A percentile compares a stretch with the other conserved stretches of the same genome.
Evolutionary conservation across 1,140 invertebrate species (phyloP).

Genomic region (Battus philenor): DNA sequence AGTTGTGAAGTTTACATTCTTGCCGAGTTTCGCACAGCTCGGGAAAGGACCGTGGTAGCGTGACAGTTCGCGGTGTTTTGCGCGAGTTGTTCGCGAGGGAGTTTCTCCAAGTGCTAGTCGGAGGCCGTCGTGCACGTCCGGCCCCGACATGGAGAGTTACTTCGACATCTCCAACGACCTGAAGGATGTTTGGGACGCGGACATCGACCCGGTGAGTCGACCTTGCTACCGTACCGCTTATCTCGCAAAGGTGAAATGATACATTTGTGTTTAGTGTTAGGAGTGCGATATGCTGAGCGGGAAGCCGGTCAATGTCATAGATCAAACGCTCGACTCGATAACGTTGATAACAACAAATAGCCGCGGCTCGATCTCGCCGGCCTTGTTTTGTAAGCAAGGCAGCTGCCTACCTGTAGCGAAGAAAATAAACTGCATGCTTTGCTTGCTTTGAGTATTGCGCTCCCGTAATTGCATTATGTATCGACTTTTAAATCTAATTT

Average conservation of each 20-base stretch:
- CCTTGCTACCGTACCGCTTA: constrained; percentile 47
- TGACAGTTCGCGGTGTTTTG: constrained; percentile 60
- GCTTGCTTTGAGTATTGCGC: constrained; percentile 23
- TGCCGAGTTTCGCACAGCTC: constrained; percentile 48
- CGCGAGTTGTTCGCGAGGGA: constrained; percentile 43
- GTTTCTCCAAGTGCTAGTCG: constrained; percentile 45
- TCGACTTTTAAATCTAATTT: constrained; percentile 4
- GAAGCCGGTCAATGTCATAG: constrained; percentile 18
- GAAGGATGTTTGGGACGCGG: constrained; percentile 85
- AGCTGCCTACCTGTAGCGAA: constrained; percentile 26
- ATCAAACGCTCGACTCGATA: constrained; percentile 20
- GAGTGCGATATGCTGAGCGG: background rate
- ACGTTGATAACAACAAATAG: constrained; percentile 27
- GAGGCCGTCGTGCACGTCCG: constrained; percentile 48
- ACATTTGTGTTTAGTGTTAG: constrained; percentile 4
- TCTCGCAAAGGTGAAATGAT: constrained; percentile 33
- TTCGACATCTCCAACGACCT: constrained; percentile 83
- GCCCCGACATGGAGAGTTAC: constrained; percentile 79
- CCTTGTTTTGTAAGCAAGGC: constrained; percentile 37
- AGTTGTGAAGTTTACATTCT: constrained; percentile 48
- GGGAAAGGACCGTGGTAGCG: constrained; percentile 43
- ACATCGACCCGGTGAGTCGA: constrained; percentile 84
- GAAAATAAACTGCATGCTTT: constrained; percentile 28
- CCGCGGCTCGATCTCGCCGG: constrained; percentile 20
- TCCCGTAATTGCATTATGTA: constrained; percentile 22